A percentile compares a stretch with the other conserved stretches of the same genome.
Conservation (phyloP, 2,113 vertebrate species). For the Scomber japonicus region DNA sequence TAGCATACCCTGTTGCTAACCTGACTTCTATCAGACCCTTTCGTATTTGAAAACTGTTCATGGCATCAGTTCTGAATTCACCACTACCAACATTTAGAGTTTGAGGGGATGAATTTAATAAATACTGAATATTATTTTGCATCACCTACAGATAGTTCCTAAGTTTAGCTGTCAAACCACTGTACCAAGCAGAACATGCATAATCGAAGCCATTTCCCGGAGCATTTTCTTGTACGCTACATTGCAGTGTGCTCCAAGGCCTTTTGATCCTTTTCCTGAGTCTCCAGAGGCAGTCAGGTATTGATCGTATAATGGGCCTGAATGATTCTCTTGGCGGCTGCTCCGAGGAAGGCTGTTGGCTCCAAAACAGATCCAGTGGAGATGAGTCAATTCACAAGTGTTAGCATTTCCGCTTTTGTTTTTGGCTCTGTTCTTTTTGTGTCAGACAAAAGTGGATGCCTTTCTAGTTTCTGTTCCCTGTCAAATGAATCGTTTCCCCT, state of each 20-base stretch:
- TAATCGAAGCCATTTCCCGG: conserved; percentile 14
- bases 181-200: too few relatives aligned
- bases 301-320: conserved; percentile 77
- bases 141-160: too few relatives aligned
- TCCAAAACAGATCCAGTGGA: conserved; percentile 60
- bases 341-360: conserved; percentile 46
- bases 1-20: too few relatives aligned
- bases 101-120: too few relatives aligned
- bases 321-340: conserved; percentile 65
- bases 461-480: conserved; percentile 77
- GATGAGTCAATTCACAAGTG: conserved; percentile 72
- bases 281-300: conserved; percentile 64
- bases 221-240: conserved; percentile 57
- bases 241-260: conserved; percentile 47
- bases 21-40: too few relatives aligned
- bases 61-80: too few relatives aligned
- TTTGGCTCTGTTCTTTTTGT: conserved; percentile 63
- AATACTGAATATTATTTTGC: too few relatives aligned
- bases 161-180: too few relatives aligned
- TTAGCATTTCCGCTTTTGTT: conserved; percentile 64
- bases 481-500: conserved; percentile 46
- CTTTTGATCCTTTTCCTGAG: conserved; percentile 62
- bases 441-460: conserved; percentile 51
- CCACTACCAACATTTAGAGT: too few relatives aligned
- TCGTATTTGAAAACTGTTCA: too few relatives aligned